A percentile compares a stretch with the other conserved stretches of the same genome.
Evolutionary conservation across 2,797 vertebrate genomes (phyloP).

Genomic region (Limosa lapponica): DNA sequence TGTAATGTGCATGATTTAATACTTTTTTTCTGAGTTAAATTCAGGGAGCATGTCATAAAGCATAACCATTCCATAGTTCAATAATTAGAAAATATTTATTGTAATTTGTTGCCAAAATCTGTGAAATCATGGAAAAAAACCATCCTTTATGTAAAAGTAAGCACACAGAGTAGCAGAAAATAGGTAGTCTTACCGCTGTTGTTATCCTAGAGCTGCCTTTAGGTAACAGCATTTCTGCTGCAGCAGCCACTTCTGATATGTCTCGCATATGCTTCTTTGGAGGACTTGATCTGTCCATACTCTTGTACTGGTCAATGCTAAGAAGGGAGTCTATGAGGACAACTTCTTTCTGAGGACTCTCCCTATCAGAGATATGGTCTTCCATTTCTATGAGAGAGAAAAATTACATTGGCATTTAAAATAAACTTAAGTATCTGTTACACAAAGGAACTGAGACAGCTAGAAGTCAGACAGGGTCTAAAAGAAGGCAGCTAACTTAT

Average conservation of each 20-base stretch:
- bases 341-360: slow-evolving; percentile 81
- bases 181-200: slow-evolving; percentile 61
- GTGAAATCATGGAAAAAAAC: neutral
- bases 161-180: neutral
- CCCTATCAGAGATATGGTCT: slow-evolving; percentile 57
- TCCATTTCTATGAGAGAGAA: slow-evolving; percentile 76
- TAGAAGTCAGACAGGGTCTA: neutral
- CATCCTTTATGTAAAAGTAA: neutral
- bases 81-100: neutral
- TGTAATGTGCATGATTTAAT: neutral
- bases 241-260: slow-evolving; percentile 90
- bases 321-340: slow-evolving; percentile 91
- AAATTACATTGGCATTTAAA: neutral
- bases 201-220: slow-evolving; percentile 88
- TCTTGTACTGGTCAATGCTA: slow-evolving; percentile 87
- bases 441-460: neutral
- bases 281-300: slow-evolving; percentile 78
- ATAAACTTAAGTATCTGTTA: neutral
- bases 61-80: neutral
- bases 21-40: neutral
- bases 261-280: slow-evolving; percentile 85
- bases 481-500: neutral
- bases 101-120: neutral
- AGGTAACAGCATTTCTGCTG: slow-evolving; percentile 89
- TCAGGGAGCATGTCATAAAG: neutral